Percentiles rank a stretch among this genome's conserved stretches.
Evolutionary conservation across 2,113 vertebrate species (phyloP).

Genomic region (Dipodomys merriami): DNA sequence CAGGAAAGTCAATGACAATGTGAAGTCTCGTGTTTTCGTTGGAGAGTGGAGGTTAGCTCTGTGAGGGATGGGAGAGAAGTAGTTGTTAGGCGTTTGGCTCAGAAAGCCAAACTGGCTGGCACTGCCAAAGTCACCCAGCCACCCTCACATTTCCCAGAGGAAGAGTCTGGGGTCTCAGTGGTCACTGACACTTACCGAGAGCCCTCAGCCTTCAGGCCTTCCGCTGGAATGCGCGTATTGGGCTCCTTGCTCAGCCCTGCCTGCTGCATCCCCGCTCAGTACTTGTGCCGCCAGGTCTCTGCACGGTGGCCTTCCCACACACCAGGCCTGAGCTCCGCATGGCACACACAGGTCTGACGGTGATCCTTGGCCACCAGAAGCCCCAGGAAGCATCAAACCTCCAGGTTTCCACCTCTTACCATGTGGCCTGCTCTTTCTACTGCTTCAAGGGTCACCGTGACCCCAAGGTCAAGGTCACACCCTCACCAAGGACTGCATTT

Average conservation of each 20-base stretch:
- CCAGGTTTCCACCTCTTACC: not conserved
- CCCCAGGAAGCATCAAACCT: not conserved
- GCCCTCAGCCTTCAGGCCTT: not conserved
- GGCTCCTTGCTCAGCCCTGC: no score
- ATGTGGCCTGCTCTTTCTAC: not conserved
- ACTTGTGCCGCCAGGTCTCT: rapidly evolving
- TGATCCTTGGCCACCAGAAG: not conserved
- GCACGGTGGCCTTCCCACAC: not conserved
- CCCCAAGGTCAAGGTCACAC: not conserved
- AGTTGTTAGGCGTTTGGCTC: rapidly evolving
- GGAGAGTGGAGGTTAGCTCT: not conserved
- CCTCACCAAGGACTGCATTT: not conserved
- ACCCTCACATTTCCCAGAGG: not conserved
- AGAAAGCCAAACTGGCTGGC: not conserved
- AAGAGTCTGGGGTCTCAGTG: not conserved
- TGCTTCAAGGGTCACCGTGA: not conserved
- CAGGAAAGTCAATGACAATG: not conserved
- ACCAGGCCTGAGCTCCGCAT: not conserved
- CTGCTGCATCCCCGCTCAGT: no score
- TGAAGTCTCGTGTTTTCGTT: not conserved
- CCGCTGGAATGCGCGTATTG: no score
- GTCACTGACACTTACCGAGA: not conserved
- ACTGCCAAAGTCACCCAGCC: not conserved
- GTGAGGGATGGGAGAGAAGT: no score
- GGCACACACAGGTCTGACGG: not conserved